Conservation (phyloP, 2,888 invertebrate species). For the Caenorhabditis afra region DNA sequence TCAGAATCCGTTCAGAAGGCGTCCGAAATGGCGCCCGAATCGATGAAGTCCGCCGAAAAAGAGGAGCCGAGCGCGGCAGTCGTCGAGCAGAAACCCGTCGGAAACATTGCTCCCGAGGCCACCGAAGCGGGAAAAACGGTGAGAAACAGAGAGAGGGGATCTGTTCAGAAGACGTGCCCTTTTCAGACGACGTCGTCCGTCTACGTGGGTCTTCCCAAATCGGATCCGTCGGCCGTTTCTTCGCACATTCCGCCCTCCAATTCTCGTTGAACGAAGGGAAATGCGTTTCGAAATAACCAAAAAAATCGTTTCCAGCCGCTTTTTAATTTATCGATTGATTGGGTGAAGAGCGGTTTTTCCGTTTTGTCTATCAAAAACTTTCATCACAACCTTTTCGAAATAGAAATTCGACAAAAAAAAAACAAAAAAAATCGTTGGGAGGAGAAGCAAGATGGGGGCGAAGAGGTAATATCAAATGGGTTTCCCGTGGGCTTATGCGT, state of each 20-base stretch:
- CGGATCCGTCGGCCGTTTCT: slow-evolving; percentile 22
- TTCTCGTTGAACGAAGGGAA: too few relatives aligned
- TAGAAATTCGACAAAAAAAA: too few relatives aligned
- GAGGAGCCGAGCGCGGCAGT: slow-evolving; percentile 2
- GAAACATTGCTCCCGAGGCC: slow-evolving; percentile 33
- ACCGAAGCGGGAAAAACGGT: slow-evolving; percentile 8
- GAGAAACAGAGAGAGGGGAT: too few relatives aligned
- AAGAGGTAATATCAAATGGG: too few relatives aligned
- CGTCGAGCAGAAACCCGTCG: background rate
- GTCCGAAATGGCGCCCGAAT: slow-evolving; percentile 26
- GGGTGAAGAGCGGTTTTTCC: too few relatives aligned
- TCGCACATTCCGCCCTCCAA: slow-evolving; percentile 14
- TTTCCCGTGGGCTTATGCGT: too few relatives aligned
- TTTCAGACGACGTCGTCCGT: slow-evolving; percentile 15
- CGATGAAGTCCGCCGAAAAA: slow-evolving; percentile 9
- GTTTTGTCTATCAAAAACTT: too few relatives aligned
- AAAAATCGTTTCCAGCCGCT: too few relatives aligned
- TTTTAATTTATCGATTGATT: too few relatives aligned
- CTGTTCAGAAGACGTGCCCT: too few relatives aligned
- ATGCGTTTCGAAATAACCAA: too few relatives aligned
- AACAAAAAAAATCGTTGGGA: background rate
- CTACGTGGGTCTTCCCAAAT: slow-evolving; percentile 36
- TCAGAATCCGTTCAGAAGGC: background rate
- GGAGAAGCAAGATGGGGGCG: background rate
- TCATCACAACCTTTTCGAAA: too few relatives aligned